A percentile compares a stretch with the other conserved stretches of the same genome.
phyloP scores from a whole-genome alignment of 2,888 invertebrate species.

The Nipponacmea schrenckii region DNA sequence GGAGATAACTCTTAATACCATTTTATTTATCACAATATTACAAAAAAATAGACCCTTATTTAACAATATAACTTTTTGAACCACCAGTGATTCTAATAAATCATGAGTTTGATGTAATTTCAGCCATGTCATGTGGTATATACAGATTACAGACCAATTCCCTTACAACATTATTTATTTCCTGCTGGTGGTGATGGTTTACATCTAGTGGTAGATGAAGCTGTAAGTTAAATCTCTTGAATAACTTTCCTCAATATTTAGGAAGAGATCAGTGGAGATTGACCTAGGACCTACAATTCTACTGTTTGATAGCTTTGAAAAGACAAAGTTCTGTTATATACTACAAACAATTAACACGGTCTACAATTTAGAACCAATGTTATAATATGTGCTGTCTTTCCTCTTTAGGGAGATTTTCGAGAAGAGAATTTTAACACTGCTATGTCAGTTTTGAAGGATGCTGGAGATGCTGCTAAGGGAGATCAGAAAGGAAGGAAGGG shows the following conservation, averaged over 20 bases:
- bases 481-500: slow-evolving; percentile 63
- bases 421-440: slow-evolving; percentile 98
- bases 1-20: too few species aligned
- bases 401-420: slow-evolving; percentile 84
- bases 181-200: slow-evolving; percentile 94
- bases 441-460: slow-evolving; percentile 84
- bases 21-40: too few species aligned
- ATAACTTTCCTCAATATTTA: too few species aligned
- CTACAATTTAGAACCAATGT: too few species aligned
- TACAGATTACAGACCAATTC: slow-evolving; percentile 97
- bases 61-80: too few species aligned
- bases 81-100: too few species aligned
- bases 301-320: too few species aligned
- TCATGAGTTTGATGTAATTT: slow-evolving; percentile 22
- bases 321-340: too few species aligned
- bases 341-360: too few species aligned
- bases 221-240: slow-evolving; percentile 67
- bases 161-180: slow-evolving; percentile 97
- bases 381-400: neutral
- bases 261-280: too few species aligned
- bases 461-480: slow-evolving; percentile 84
- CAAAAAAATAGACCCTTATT: too few species aligned
- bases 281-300: too few species aligned
- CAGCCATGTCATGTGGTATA: slow-evolving; percentile 99
- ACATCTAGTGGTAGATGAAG: slow-evolving; percentile 94